A percentile compares a stretch with the other conserved stretches of the same genome.
phyloP scores from a whole-genome alignment of 92 coral and sea anemone genomes.

The Diadumene lineata region DNA sequence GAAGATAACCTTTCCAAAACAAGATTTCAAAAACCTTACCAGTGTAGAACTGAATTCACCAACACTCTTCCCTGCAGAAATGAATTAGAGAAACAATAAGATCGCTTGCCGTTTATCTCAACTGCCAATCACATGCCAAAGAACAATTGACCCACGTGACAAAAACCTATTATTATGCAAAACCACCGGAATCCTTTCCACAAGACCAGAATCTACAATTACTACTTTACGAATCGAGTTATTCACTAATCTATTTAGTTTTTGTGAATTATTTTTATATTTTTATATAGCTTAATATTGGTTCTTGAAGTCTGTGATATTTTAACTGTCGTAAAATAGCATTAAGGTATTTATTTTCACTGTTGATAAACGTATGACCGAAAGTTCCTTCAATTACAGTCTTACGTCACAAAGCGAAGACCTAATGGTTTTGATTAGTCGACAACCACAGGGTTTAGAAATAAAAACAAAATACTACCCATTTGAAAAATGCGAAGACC shows the following conservation, averaged over 20 bases:
- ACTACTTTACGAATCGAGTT: slow-evolving; percentile 30
- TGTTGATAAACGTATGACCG: slow-evolving; percentile 34
- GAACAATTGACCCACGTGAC: slow-evolving; percentile 74
- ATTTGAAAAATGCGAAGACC: slow-evolving; percentile 17
- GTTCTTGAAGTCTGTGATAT: background rate
- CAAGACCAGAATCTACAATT: slow-evolving; percentile 54
- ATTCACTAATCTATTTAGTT: background rate
- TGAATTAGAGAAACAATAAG: slow-evolving; percentile 46
- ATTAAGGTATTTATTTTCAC: slow-evolving; percentile 19
- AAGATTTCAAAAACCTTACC: slow-evolving; percentile 51
- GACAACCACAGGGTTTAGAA: slow-evolving; percentile 53
- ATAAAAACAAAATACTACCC: slow-evolving; percentile 44
- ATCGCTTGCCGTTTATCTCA: slow-evolving; percentile 65
- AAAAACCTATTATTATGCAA: slow-evolving; percentile 55
- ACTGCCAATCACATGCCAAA: slow-evolving; percentile 79
- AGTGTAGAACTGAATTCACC: slow-evolving; percentile 44
- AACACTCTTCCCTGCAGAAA: slow-evolving; percentile 51
- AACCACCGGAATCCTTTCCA: slow-evolving; percentile 71
- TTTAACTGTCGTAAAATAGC: slow-evolving; percentile 4
- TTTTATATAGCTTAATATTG: slow-evolving; percentile 1
- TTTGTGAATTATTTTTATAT: slow-evolving; percentile 1
- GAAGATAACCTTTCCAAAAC: slow-evolving; percentile 39
- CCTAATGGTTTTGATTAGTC: slow-evolving; percentile 55
- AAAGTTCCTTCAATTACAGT: slow-evolving; percentile 41
- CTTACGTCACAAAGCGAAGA: slow-evolving; percentile 60